Evolutionary conservation across 2,797 vertebrate genomes (phyloP).

Genomic region (Microctenopoma lineatum): DNA sequence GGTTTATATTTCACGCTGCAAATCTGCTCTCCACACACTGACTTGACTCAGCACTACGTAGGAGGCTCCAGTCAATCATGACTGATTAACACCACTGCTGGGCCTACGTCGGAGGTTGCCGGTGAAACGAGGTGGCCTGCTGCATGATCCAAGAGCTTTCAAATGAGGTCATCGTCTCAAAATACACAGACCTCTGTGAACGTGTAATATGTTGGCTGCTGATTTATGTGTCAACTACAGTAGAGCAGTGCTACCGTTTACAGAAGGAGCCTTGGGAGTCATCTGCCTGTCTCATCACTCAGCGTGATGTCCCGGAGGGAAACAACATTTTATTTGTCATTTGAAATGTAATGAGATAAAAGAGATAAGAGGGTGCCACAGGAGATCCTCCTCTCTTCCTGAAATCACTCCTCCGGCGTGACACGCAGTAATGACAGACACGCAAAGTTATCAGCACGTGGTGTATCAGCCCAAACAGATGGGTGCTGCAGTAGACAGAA

Average conservation of each 20-base stretch:
- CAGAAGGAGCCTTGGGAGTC: constrained; percentile 20
- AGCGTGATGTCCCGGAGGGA: constrained; percentile 48
- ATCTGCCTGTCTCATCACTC: constrained; percentile 40
- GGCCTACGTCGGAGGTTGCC: constrained; percentile 54
- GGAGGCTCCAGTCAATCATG: constrained; percentile 64
- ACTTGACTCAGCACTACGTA: constrained; percentile 54
- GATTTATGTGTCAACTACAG: constrained; percentile 32
- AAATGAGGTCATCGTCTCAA: constrained; percentile 62
- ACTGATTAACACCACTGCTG: constrained; percentile 58
- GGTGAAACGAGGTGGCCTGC: constrained; percentile 46
- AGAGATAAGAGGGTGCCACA: constrained; percentile 53
- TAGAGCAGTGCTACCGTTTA: constrained; percentile 16
- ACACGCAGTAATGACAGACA: constrained; percentile 39
- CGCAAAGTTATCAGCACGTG: constrained; percentile 54
- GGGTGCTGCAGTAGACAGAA: constrained; percentile 44
- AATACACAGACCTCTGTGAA: constrained; percentile 46
- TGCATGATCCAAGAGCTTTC: constrained; percentile 45
- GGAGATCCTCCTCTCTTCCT: constrained; percentile 49
- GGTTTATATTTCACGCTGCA: constrained; percentile 27
- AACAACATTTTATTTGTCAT: constrained; percentile 64
- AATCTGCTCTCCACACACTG: constrained; percentile 40
- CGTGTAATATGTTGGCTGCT: constrained; percentile 12
- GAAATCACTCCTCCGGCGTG: constrained; percentile 49
- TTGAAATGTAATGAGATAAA: constrained; percentile 61
- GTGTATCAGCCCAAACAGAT: constrained; percentile 52